Evolutionary conservation across 1,140 invertebrate species (phyloP), one percentile per base, ranked within the genome.

Genomic region (Myzus persicae): DNA sequence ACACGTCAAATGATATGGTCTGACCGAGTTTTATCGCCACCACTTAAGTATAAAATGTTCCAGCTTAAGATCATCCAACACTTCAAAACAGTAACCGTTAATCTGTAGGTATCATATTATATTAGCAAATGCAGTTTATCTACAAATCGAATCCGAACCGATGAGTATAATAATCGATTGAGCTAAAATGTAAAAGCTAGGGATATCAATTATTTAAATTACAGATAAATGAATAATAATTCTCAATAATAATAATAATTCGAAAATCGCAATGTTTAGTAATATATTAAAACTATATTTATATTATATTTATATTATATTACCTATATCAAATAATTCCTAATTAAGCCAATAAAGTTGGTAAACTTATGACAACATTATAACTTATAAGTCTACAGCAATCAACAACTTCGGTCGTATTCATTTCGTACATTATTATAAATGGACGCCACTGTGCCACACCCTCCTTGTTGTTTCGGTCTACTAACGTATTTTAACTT

Each of bases 1-100:
- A 89, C 87, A 89, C 46, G 87, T 89, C 87, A 51, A 89, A 88
- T 46, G n/a, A 38, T 76, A 76, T 36, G 46, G 87, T 51, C 46
- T 51, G 46, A 89, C 44, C 46, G 22, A 89, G 87, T 89, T 89
- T 89, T 89, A 89, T 89, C 87, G 40, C 31, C 31, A 2, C 18
- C n/a, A 51, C 87, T 89, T n/a, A 36, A 36, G 1, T n/a, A 67
- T 67, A 67, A 67, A 67, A n/a, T 48, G 87, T 18, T 88, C 87
- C 87, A 51, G n/a, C 20, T 89, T 88, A 88, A 88, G 36, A 36
- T 46, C 20, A 85, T 44, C 31, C 2, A n/a, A 24, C 46, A 89
- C 87, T 51, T 51, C 8, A 89, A 38, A 51, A 5, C 14, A n/a
- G 31, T 26, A 87, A 26, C 22, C 40, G 42, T 14, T 42, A 85